Evolutionary conservation across 2,888 invertebrate species (phyloP).

Genomic region (Platynereis dumerilii): DNA sequence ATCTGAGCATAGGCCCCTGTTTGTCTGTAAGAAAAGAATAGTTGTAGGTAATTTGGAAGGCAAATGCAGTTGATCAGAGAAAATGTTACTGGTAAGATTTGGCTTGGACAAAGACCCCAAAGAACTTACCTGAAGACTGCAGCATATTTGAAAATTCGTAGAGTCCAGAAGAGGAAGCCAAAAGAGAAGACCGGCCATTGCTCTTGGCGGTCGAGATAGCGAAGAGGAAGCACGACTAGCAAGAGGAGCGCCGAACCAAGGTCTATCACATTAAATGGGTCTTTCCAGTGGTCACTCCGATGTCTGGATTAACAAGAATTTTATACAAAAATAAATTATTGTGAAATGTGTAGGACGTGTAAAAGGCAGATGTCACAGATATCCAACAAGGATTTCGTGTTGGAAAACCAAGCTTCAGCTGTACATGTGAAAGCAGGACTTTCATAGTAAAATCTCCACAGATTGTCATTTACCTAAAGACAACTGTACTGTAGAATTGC

Average conservation of each 20-base stretch:
- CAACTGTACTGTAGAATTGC: no score
- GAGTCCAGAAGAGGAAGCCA: conserved; percentile 49
- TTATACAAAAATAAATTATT: no score
- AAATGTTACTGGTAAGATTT: not conserved
- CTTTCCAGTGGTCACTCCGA: conserved; percentile 47
- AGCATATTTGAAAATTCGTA: conserved; percentile 54
- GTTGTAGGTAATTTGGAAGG: not conserved
- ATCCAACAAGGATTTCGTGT: no score
- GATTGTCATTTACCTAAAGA: no score
- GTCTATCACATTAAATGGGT: conserved; percentile 53
- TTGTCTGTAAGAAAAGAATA: conserved; percentile 42
- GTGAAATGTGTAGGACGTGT: not conserved
- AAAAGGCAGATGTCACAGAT: no score
- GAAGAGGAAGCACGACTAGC: conserved; percentile 42
- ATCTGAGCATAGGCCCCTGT: conserved; percentile 54
- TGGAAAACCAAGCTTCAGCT: no score
- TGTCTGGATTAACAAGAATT: conserved; percentile 46
- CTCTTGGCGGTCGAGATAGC: conserved; percentile 41
- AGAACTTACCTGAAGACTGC: conserved; percentile 52
- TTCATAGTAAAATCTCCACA: no score
- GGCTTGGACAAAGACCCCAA: not conserved
- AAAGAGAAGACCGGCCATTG: conserved; percentile 52
- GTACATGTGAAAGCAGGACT: no score
- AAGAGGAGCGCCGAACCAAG: conserved; percentile 41
- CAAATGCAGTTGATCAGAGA: not conserved